phyloP scores from a whole-genome alignment of 2,797 vertebrate genomes.

The Cottoperca gobio region DNA sequence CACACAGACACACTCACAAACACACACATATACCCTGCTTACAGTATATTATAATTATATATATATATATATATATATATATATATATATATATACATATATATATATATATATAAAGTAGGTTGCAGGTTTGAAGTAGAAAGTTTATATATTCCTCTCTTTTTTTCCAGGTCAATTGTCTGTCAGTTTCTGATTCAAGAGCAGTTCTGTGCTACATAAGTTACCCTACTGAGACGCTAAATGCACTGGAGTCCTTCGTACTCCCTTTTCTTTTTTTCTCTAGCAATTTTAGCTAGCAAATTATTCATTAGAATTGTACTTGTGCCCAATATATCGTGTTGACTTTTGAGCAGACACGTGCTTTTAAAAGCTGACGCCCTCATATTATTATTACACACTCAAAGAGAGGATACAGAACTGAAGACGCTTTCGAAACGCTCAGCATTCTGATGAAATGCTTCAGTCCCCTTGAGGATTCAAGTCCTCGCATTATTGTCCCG shows the following conservation, averaged over 20 bases:
- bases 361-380: constrained; percentile 7
- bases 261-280: constrained; percentile 2
- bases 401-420: background rate
- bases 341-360: constrained; percentile 2
- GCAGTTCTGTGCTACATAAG: constrained; percentile 19
- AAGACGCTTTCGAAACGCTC: background rate
- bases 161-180: constrained; percentile 52
- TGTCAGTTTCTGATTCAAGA: constrained; percentile 31
- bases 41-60: constrained; percentile 11
- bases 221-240: constrained; percentile 12
- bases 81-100: too few relatives aligned
- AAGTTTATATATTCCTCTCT: constrained; percentile 34
- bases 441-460: constrained; percentile 3
- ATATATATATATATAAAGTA: constrained; percentile 21
- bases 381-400: background rate
- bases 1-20: background rate
- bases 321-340: constrained; percentile 5
- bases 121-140: constrained; percentile 26
- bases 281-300: background rate
- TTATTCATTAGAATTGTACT: constrained; percentile 1
- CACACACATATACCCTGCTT: constrained; percentile 3
- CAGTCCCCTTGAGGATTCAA: constrained; percentile 15
- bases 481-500: background rate
- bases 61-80: too few relatives aligned
- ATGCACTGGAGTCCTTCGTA: background rate